Conservation (phyloP, 2,888 invertebrate genomes). For the Piscicola geometra region DNA sequence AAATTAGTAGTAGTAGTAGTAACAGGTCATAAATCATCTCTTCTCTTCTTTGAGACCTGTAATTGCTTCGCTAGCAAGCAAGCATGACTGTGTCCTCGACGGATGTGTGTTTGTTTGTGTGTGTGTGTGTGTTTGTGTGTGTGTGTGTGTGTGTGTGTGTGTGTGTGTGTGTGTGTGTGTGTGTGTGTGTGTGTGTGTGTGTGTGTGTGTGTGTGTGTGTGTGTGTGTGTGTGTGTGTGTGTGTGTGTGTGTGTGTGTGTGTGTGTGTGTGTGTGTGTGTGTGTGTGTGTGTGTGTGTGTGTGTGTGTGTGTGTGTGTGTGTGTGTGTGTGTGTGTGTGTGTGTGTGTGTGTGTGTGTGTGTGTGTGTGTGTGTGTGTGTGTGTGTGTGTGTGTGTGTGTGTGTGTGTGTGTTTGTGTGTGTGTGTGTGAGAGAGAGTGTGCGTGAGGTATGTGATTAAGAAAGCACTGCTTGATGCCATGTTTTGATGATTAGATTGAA, state of each 20-base stretch:
- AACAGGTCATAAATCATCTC: too few relatives aligned
- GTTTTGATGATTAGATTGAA: too few relatives aligned
- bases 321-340: constrained; percentile 20
- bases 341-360: constrained; percentile 2
- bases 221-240: background rate
- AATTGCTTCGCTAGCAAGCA: too few relatives aligned
- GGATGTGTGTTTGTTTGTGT: background rate
- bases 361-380: background rate
- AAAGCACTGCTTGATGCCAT: too few relatives aligned
- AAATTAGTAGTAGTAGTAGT: too few relatives aligned
- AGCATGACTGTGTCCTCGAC: too few relatives aligned
- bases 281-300: constrained; percentile 17
- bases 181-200: constrained; percentile 23
- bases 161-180: constrained; percentile 16
- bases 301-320: constrained; percentile 20
- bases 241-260: constrained; percentile 17
- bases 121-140: constrained; percentile 3
- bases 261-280: constrained; percentile 13
- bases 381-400: background rate
- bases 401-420: constrained; percentile 1
- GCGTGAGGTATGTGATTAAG: too few relatives aligned
- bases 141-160: constrained; percentile 18
- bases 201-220: constrained; percentile 4
- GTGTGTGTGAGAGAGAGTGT: too few relatives aligned
- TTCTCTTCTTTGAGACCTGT: too few relatives aligned